Conservation (phyloP, 2,113 vertebrate species). For the Lepus timidus region DNA sequence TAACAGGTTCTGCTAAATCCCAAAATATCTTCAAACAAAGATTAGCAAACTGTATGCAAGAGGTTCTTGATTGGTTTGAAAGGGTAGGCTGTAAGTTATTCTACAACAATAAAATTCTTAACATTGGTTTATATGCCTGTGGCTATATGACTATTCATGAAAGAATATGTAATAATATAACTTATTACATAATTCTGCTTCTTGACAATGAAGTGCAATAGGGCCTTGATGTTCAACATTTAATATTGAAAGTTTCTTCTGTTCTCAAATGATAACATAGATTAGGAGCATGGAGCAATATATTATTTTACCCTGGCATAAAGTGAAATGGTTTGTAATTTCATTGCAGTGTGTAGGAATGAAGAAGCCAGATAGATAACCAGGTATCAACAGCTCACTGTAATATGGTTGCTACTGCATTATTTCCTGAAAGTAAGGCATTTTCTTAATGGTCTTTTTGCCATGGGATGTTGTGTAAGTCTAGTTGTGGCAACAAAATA, state of each 20-base stretch:
- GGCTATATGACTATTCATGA: background rate
- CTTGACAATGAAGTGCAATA: background rate
- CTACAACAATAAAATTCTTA: background rate
- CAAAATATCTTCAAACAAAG: background rate
- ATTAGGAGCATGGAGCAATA: background rate
- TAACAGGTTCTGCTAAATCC: background rate
- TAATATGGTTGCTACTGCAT: background rate
- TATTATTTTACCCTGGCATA: background rate
- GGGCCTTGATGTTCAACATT: background rate
- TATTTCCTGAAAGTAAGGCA: background rate
- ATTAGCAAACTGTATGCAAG: background rate
- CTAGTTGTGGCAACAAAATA: background rate
- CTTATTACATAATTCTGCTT: background rate
- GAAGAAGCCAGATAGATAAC: background rate
- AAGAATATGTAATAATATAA: background rate
- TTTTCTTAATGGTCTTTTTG: background rate
- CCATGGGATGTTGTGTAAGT: background rate
- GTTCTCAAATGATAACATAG: background rate
- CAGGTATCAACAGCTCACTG: background rate
- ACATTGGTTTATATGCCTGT: background rate
- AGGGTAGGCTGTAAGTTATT: background rate
- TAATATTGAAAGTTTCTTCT: background rate
- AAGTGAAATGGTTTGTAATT: background rate
- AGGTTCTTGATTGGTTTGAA: background rate
- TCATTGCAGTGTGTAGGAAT: background rate